Evolutionary conservation across 2,888 invertebrate species (phyloP).

Genomic region (Drosophila buzzatii): DNA sequence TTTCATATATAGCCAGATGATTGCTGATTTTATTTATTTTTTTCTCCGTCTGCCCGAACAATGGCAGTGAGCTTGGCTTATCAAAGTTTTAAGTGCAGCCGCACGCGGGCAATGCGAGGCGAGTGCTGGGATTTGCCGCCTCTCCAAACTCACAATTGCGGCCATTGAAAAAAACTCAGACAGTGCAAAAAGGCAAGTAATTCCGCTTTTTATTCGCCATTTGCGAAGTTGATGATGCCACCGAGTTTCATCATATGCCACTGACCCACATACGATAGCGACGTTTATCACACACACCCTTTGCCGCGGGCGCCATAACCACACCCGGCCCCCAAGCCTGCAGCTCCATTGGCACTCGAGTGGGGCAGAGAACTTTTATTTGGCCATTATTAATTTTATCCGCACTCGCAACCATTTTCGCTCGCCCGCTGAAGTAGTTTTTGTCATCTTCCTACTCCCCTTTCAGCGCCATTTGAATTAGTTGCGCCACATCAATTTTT

Average conservation of each 20-base stretch:
- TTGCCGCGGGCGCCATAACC: constrained; percentile 11
- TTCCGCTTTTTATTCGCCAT: constrained; percentile 41
- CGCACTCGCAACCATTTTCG: not conserved
- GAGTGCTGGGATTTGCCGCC: constrained; percentile 43
- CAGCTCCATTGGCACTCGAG: constrained; percentile 9
- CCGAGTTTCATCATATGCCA: constrained; percentile 45
- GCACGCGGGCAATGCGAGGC: constrained; percentile 13
- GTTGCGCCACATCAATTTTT: constrained; percentile 40
- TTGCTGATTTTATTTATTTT: constrained; percentile 5
- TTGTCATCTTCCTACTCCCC: constrained; percentile 4
- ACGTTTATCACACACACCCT: constrained; percentile 59
- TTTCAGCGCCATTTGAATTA: constrained; percentile 42
- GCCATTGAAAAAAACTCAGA: constrained; percentile 40
- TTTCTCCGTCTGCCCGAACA: not conserved
- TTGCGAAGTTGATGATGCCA: constrained; percentile 24
- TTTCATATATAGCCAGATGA: constrained; percentile 1
- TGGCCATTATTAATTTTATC: constrained; percentile 50
- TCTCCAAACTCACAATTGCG: constrained; percentile 54
- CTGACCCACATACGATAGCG: constrained; percentile 65
- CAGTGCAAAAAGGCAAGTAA: constrained; percentile 29
- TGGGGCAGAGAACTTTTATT: constrained; percentile 63
- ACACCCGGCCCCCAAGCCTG: not conserved
- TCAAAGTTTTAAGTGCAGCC: constrained; percentile 67
- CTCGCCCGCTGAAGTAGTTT: constrained; percentile 1
- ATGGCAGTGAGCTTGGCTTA: constrained; percentile 46